These are phyloP conservation scores for Elysia crispata DNA, from an alignment of 2,888 invertebrate species.

Conservation along the genomic window DNA sequence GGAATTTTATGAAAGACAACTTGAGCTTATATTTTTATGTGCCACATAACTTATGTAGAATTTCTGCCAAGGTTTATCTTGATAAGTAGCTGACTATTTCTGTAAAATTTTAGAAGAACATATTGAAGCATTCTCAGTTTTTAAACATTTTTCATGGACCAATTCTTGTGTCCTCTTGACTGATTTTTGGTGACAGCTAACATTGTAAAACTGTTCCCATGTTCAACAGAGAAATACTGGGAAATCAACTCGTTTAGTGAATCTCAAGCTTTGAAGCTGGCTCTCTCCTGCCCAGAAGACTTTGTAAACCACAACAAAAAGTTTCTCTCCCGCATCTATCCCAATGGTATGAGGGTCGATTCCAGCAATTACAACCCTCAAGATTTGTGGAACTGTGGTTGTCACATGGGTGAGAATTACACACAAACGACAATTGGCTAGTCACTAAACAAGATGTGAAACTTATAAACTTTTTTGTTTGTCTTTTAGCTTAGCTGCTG, in stretches of 20 bases:
- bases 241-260: slow-evolving; percentile 81
- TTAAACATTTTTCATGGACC: too few relatives aligned
- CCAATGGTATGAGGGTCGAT: slow-evolving; percentile 80
- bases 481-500: too few relatives aligned
- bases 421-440: background rate
- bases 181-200: background rate
- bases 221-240: slow-evolving; percentile 74
- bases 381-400: slow-evolving; percentile 82
- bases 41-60: too few relatives aligned
- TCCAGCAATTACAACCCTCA: slow-evolving; percentile 80
- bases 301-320: slow-evolving; percentile 79
- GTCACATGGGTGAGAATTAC: slow-evolving; percentile 80
- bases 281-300: slow-evolving; percentile 76
- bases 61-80: too few relatives aligned
- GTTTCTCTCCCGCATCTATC: slow-evolving; percentile 80
- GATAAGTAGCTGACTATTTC: too few relatives aligned
- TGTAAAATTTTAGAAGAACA: too few relatives aligned
- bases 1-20: too few relatives aligned
- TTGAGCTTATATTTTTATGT: too few relatives aligned
- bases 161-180: too few relatives aligned
- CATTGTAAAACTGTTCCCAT: background rate
- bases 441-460: background rate
- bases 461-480: too few relatives aligned
- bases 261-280: slow-evolving; percentile 78
- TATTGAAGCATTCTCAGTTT: too few relatives aligned